Evolutionary conservation across 2,113 vertebrate species (phyloP), one percentile per base, ranked within the genome.

Genomic region (Mus spicilegus): DNA sequence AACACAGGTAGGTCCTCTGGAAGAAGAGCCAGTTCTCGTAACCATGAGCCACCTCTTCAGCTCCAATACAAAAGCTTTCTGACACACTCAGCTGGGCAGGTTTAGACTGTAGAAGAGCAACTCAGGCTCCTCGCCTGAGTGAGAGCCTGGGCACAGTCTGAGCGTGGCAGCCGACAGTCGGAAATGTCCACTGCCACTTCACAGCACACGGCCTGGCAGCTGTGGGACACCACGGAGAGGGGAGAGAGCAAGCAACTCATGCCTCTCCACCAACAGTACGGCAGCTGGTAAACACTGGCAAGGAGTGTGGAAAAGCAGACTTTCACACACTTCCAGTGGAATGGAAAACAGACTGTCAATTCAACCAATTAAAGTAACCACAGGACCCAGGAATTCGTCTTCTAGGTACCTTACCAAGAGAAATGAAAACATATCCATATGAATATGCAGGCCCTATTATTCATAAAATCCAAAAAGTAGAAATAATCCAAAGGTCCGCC

Each of bases 281-380:
- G 72, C 67, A 91, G 67, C 4, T 93, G 58, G 42, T 39, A 42
- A 93, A 95, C 95, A 88, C 61, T 36, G 81, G 28, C n/a, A 77
- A 70, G 76, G 19, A 86, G 85, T 33, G 26, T 63, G 36, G 69
- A 51, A 88, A 90, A 89, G 20, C 39, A 63, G 72, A 86, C 58
- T 11, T 36, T 90, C 1, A 20, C 11, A 94, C 5, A 92, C n/a
- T 82, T 36, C 36, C 77, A 90, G 33, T 61, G n/a, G 39, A 17
- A 84, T n/a, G 56, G 63, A 87, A 90, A 92, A 92, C 7, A 82
- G 49, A n/a, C 61, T 67, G 67, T 51, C 36, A 95, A 26, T 67
- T 97, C 26, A 89, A 76, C 46, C 33, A 65, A 65, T 28, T 65
- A 75, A 92, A 87, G 24, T 91, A 87, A 87, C 51, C 24, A 80